phyloP scores from a whole-genome alignment of 23 tunicate species.

The Styela plicata region DNA sequence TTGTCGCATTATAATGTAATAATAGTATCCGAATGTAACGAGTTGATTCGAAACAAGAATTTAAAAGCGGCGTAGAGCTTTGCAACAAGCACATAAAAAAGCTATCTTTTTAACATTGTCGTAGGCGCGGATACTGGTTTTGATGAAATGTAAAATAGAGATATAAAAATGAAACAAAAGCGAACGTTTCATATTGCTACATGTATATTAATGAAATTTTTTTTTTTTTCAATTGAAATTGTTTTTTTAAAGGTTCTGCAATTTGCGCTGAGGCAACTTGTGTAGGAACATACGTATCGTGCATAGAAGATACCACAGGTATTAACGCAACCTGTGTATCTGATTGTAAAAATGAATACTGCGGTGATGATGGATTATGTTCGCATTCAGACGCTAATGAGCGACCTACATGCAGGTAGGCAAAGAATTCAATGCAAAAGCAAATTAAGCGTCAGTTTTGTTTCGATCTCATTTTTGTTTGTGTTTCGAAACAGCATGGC shows the following conservation, averaged over 20 bases:
- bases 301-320: constrained; percentile 54
- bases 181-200: too few species aligned
- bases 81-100: too few species aligned
- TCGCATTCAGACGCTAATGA: constrained; percentile 20
- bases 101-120: too few species aligned
- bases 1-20: too few species aligned
- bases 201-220: too few species aligned
- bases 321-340: constrained; percentile 49
- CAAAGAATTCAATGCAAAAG: not conserved
- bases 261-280: constrained; percentile 11
- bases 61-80: too few species aligned
- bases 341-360: constrained; percentile 45
- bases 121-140: too few species aligned
- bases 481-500: not conserved
- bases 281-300: constrained; percentile 26
- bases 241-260: not conserved
- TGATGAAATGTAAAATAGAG: too few species aligned
- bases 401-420: constrained; percentile 71
- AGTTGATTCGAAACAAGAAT: too few species aligned
- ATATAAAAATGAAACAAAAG: too few species aligned
- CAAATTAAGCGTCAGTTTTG: not conserved
- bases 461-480: not conserved
- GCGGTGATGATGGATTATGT: constrained; percentile 74
- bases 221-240: too few species aligned
- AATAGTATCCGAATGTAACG: too few species aligned